A percentile compares a stretch with the other conserved stretches of the same genome.
These are phyloP conservation scores for Ceratosolen solmsi DNA, from an alignment of 1,140 invertebrate genomes.

Conservation along the genomic window DNA sequence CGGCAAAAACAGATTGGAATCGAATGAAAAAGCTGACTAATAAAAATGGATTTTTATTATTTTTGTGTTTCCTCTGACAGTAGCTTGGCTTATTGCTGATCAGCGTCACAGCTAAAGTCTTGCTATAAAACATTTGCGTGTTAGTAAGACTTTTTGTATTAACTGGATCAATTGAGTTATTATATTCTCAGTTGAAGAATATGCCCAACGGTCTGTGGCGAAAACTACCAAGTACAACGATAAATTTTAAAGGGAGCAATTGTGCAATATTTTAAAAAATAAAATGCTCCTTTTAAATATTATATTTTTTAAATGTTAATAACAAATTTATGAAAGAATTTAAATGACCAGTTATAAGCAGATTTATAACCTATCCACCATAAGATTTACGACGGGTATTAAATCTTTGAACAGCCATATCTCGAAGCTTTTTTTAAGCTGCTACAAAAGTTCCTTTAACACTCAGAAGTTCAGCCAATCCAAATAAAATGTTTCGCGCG, in stretches of 20 bases:
- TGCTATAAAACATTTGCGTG: no score
- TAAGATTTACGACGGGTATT: slow-evolving; percentile 11
- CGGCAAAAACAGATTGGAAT: no score
- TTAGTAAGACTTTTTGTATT: no score
- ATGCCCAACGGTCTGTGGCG: no score
- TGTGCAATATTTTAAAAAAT: background rate
- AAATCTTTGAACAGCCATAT: slow-evolving; percentile 11
- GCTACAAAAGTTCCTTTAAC: background rate
- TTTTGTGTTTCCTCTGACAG: no score
- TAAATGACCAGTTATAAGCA: slow-evolving; percentile 20
- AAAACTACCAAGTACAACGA: background rate
- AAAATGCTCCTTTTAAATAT: no score
- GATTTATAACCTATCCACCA: slow-evolving; percentile 9
- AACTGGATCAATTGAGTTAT: no score
- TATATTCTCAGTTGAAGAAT: no score
- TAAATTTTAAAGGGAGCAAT: background rate
- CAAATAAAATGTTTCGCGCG: background rate
- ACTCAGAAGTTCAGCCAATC: slow-evolving; percentile 7
- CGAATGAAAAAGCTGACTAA: no score
- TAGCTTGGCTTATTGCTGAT: no score
- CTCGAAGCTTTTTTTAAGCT: slow-evolving; percentile 13
- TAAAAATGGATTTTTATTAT: no score
- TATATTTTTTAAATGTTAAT: background rate
- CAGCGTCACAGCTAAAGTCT: no score
- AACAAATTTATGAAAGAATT: slow-evolving; percentile 8